Evolutionary conservation across 1,140 invertebrate species (phyloP), one percentile per base, ranked within the genome.

Genomic region (Leptinotarsa lineolata): DNA sequence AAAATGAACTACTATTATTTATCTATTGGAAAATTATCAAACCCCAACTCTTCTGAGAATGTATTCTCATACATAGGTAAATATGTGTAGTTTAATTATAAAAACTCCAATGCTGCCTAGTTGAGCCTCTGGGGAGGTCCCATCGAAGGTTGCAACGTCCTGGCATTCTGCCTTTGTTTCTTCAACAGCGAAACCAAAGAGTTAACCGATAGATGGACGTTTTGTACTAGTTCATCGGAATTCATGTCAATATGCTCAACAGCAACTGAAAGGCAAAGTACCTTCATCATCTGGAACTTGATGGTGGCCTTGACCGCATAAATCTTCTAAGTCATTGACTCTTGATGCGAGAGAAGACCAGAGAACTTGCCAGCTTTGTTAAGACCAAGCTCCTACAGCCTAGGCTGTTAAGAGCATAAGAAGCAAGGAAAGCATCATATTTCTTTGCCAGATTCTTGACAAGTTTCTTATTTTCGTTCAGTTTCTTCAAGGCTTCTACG

Each of bases 241-340:
- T 89, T 90, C 97, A 99, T 99, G 74, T 91, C 92, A n/a, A 99
- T 95, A 83, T 99, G 96, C 76, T 98, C 98, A 78, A 99, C 94
- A 77, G 97, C 98, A 39, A 99, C 97, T 72, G 96, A 97, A 81
- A 99, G 87, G 85, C 98, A 99, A 81, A 99, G 88, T 61, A 99
- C 96, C 96, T 97, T 99, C 87, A 99, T 99, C 98, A 99, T 99
- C 86, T 99, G 98, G 88, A 99, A 99, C 86, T 99, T 99, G 86
- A 99, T 99, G 78, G 98, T 99, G 8, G 95, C 96, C 83, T 98
- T 98, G 48, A 98, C 95, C 88, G 99, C 98, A 87, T 99, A 97
- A 76, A 98, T 94, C 85, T 99, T 99, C 74, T 89, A 90, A 46
- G 91, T 90, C 94, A 99, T 96, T 6, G n/a, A n/a, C n/a, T n/a